Percentiles rank a stretch among this genome's conserved stretches.
These are phyloP conservation scores for Drosophila parvula DNA, from an alignment of 1,140 invertebrate genomes.

Conservation along the genomic window DNA sequence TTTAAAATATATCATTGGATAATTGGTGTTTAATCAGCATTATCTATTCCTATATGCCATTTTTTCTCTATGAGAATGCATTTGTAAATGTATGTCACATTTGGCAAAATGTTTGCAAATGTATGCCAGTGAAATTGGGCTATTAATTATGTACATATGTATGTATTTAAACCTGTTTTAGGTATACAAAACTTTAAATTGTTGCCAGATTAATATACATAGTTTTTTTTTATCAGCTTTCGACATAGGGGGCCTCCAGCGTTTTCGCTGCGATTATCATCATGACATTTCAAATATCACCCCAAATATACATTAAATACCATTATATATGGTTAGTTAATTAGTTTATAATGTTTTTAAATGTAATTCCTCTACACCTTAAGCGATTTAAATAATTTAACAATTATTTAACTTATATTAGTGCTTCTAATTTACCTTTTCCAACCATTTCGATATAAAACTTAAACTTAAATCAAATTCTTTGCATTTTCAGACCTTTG, in stretches of 20 bases:
- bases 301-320: too few relatives aligned
- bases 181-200: not conserved
- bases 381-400: too few relatives aligned
- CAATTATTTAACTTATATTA: too few relatives aligned
- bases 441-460: not conserved
- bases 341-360: not conserved
- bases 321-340: not conserved
- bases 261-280: not conserved
- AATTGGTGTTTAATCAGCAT: not conserved
- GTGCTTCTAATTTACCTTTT: too few relatives aligned
- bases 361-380: too few relatives aligned
- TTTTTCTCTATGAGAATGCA: too few relatives aligned
- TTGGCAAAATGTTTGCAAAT: not conserved
- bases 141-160: slow-evolving; percentile 6
- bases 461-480: not conserved
- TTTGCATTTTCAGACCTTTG: slow-evolving; percentile 85
- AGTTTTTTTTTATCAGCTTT: not conserved
- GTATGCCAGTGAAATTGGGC: slow-evolving; percentile 2
- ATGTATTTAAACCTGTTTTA: not conserved
- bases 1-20: not conserved
- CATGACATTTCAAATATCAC: not conserved
- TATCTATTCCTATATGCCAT: not conserved
- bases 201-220: not conserved
- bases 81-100: too few relatives aligned
- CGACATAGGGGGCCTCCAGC: not conserved